Evolutionary conservation across 2,113 vertebrate species (phyloP), one percentile per base, ranked within the genome.

Genomic region (Tachuris rubrigastra): DNA sequence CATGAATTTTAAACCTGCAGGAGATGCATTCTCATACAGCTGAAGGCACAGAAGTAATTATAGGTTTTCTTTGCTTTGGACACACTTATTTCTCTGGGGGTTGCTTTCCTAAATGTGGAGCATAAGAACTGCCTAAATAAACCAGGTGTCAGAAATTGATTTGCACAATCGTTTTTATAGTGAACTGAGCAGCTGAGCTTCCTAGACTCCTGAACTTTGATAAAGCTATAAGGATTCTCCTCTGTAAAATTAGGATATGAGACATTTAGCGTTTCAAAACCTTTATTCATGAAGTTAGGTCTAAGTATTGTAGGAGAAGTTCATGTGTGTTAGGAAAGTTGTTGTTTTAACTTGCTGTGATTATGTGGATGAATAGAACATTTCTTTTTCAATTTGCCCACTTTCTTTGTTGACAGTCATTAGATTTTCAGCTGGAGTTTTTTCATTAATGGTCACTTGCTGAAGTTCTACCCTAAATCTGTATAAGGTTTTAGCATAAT

Each of bases 1-100:
- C 42, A 92, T 90, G 92, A 92, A 86, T 96, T 95, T 88, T 86
- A 94, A 96, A 94, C 90, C 90, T 94, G 47, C 59, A 92, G 68
- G 91, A 97, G 78, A 84, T 88, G 33, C 75, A 88, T 90, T 96
- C 79, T 94, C 79, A 81, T 93, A 81, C 68, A 92, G 88, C 85
- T 78, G 65, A 84, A 65, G 85, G 85, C 60, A 71, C 87, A 96
- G 76, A 89, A 93, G 83, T 96, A 93, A 95, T 96, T 92, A 90
- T 6, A 77, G 35, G 25, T 87, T 94, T 90, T 86, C 88, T 95
- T 97, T 91, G 75, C 65, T 92, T 96, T 93, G 76, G 95, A 81
- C 72, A 93, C 49, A 56, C 20, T 90, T 60, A 78, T 92, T 95
- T 96, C 93, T 93, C 85, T 81, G 60, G 65, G 50, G 73, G 9